Conservation (phyloP, 2,113 vertebrate species). For the Psammodynastes pulverulentus region DNA sequence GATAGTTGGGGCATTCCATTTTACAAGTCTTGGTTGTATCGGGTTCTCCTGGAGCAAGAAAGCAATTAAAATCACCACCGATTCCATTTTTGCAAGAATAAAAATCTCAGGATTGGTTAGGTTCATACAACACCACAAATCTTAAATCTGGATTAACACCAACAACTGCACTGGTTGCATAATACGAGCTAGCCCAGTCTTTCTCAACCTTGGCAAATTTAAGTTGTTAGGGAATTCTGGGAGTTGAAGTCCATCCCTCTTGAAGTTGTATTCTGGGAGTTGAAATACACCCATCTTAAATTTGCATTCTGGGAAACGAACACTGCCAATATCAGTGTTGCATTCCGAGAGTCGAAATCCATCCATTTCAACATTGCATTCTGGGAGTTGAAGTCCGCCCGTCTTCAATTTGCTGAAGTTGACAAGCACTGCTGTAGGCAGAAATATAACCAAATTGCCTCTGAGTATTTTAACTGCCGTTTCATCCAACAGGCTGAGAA, state of each 20-base stretch:
- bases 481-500: no score
- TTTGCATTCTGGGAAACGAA: neutral
- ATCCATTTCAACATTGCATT: neutral
- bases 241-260: neutral
- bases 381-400: neutral
- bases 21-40: rapidly evolving
- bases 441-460: neutral
- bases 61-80: neutral
- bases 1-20: rapidly evolving
- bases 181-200: neutral
- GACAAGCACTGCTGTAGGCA: neutral
- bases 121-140: neutral
- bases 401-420: neutral
- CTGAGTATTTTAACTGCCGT: no score
- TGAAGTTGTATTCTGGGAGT: neutral
- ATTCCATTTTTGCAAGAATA: neutral
- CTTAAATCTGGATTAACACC: neutral
- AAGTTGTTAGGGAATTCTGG: neutral
- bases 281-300: no score
- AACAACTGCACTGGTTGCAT: neutral
- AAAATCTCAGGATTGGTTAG: neutral
- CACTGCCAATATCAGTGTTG: neutral
- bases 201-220: neutral
- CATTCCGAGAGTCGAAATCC: neutral
- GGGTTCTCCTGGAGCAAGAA: neutral